A percentile compares a stretch with the other conserved stretches of the same genome.
Conservation (phyloP, 1,140 invertebrate genomes). For the Halictus rubicundus region DNA sequence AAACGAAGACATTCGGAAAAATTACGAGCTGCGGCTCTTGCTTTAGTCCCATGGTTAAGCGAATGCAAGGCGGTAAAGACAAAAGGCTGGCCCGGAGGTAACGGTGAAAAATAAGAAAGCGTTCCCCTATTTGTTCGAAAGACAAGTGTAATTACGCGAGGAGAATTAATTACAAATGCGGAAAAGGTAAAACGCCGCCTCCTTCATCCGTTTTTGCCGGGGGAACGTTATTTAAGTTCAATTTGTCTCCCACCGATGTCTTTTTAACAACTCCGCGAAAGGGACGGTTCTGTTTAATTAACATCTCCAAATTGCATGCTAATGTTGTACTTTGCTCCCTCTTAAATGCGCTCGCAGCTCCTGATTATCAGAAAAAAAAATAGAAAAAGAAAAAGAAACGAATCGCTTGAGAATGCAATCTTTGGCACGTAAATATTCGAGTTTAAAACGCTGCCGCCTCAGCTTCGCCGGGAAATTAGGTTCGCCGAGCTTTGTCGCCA, state of each 20-base stretch:
- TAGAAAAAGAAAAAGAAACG: too few relatives aligned
- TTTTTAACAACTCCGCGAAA: neutral
- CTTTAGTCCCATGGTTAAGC: slow-evolving; percentile 6
- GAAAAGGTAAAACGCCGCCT: neutral
- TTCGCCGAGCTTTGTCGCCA: too few relatives aligned
- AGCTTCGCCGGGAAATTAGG: too few relatives aligned
- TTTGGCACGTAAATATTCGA: too few relatives aligned
- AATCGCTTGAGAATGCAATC: too few relatives aligned
- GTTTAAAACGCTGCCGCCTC: too few relatives aligned
- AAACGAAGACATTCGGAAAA: neutral
- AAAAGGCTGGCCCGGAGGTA: slow-evolving; percentile 1
- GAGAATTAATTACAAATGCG: slow-evolving; percentile 26
- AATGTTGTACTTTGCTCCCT: neutral
- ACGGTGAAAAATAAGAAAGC: slow-evolving; percentile 6
- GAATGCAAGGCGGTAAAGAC: slow-evolving; percentile 4
- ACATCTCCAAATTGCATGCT: neutral
- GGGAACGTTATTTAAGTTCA: slow-evolving; percentile 18
- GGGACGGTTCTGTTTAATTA: neutral
- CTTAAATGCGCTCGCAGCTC: neutral
- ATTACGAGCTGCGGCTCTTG: neutral
- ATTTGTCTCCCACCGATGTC: neutral
- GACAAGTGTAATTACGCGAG: slow-evolving; percentile 33
- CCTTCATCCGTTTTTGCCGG: neutral
- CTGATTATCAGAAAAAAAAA: too few relatives aligned
- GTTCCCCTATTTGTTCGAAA: slow-evolving; percentile 24